Evolutionary conservation across 2,888 invertebrate genomes (phyloP), one percentile per base, ranked within the genome.

Genomic region (Agriopis aurantiaria): DNA sequence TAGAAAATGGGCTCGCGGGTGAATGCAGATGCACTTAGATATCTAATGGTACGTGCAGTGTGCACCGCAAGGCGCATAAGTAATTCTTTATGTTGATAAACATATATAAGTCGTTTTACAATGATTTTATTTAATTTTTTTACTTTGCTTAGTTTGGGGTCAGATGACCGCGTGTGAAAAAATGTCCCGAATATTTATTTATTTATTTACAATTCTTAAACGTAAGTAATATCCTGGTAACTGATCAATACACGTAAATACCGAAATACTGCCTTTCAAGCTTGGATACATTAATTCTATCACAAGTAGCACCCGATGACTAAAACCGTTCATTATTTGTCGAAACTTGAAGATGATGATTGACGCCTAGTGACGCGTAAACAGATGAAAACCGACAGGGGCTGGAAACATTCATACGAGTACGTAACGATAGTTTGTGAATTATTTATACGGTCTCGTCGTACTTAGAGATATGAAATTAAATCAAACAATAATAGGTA

Each of bases 311-410:
- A 45, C 23, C 41, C 51, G n/a, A 4, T 65, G 40, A 53, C 58
- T 59, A 52, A 48, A 55, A 7, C 52, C 48, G 40, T 58, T 11
- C 64, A 68, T 65, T 65, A 64, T 64, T 68, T 23, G 59, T 23
- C 41, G 17, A 46, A 17, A 57, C 33, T 57, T 56, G 49, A 51
- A 62, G 62, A 48, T 63, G 43, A 64, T 59, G 64, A 64, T 64
- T 64, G 46, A 68, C 41, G 58, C n/a, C 52, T 14, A 58, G 33
- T 4, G 63, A 63, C 58, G 41, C 17, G 63, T 5, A 61, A 62
- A 58, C 65, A 58, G 55, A 43, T 48, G 12, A 11, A 23, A 40
- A 7, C 10, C 41, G 52, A 57, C 14, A 11, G 57, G 43, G 52
- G 45, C 45, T 62, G 12, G 12, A 55, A 62, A 46, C 45, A 43